Conservation (phyloP, 2,797 vertebrate species). For the Sphenodon punctatus region DNA sequence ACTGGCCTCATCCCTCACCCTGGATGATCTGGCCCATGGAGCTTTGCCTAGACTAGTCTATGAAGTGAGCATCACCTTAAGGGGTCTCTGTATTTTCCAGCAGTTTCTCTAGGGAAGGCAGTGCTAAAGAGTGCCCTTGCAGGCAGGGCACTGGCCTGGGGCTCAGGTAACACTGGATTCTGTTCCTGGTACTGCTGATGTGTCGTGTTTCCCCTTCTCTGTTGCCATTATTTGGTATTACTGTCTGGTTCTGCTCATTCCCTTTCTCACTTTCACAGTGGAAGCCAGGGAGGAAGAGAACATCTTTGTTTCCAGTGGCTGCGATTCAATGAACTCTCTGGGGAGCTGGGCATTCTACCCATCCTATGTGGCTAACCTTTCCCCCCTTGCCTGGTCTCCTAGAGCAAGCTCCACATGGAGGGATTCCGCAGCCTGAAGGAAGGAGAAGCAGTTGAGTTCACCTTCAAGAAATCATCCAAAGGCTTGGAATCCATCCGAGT, state of each 20-base stretch:
- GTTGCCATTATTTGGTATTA: no score
- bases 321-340: no score
- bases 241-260: no score
- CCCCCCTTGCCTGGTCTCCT: background rate
- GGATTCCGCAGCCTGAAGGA: conserved; percentile 98
- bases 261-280: no score
- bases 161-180: no score
- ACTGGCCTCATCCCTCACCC: no score
- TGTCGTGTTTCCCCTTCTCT: no score
- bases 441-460: conserved; percentile 93
- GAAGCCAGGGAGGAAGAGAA: background rate
- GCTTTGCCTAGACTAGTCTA: background rate
- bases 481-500: conserved; percentile 93
- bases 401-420: conserved; percentile 99
- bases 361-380: background rate
- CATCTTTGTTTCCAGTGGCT: background rate
- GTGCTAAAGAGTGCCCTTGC: no score
- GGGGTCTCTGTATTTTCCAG: background rate
- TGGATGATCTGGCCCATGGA: no score
- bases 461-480: conserved; percentile 95
- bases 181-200: no score
- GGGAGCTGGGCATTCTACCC: no score
- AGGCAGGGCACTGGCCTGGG: no score
- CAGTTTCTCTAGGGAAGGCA: background rate
- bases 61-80: background rate